Evolutionary conservation across 2,888 invertebrate species (phyloP), one percentile per base, ranked within the genome.

Genomic region (Eupeodes latifasciatus): DNA sequence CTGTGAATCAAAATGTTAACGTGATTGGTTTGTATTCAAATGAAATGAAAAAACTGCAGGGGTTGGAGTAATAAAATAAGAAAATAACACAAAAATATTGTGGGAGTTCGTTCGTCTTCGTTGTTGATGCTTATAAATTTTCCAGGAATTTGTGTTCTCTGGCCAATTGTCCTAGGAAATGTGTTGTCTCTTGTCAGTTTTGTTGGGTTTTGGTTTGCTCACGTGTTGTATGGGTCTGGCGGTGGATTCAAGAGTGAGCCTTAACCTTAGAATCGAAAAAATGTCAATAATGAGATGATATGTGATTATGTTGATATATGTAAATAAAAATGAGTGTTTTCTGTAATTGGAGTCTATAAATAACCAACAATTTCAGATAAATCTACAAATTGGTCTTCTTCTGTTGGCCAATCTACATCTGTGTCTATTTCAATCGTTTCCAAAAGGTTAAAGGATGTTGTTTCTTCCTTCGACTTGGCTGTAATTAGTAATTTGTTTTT

Each of bases 1-100:
- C 78, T 69, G 66, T 64, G 81, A 85, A 77, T 72, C 74, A 64
- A 78, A 85, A 84, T 84, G 76, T 67, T 87, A 75, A 71, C 75
- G 62, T 57, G 75, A 55, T 83, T 84, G 80, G 83, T 87, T 84
- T 66, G 77, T 87, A 87, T 79, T 59, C 27, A 27, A 27, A 27
- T 27, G 27, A 27, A 27, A 27, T 27, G 27, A 27, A 12, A 14
- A 14, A 5, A 11, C 12, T 78, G 51, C 27, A 36, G 55, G 61
- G 49, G 64, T 74, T 55, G 9, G 64, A 27, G 49, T 16, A 27
- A 36, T 12, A 62, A 75, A 47, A 55, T 55, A 40, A 5, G 4
- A 66, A 61, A 61, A 9, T 27, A 27, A 27, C 19, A 6, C 10
- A 44, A 6, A 44, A 19, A 14, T 64, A 12, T 66, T 27, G 27